Evolutionary conservation across 2,888 invertebrate species (phyloP).

Genomic region (Drosophila borborema): DNA sequence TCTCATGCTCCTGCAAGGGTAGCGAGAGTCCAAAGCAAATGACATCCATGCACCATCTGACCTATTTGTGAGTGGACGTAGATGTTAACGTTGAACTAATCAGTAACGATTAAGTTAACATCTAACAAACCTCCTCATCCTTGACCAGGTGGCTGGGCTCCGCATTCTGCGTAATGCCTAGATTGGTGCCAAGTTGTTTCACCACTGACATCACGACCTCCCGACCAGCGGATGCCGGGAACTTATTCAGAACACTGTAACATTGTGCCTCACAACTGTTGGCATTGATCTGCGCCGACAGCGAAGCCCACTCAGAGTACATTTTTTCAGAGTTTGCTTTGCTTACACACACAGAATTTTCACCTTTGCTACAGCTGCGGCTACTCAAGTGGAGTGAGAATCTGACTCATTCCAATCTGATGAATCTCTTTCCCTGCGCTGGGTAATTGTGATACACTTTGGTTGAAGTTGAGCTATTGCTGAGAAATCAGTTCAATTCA

Average conservation of each 20-base stretch:
- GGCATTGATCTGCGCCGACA: conserved; percentile 85
- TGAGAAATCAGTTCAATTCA: too few species aligned
- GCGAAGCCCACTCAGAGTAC: conserved; percentile 87
- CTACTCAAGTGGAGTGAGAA: background rate
- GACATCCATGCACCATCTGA: conserved; percentile 94
- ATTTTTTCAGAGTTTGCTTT: conserved; percentile 69
- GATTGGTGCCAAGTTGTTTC: conserved; percentile 87
- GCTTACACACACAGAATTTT: conserved; percentile 22
- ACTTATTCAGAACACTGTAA: conserved; percentile 87
- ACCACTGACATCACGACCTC: conserved; percentile 87
- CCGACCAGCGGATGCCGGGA: conserved; percentile 87
- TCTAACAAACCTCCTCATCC: conserved; percentile 90
- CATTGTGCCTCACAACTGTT: conserved; percentile 86
- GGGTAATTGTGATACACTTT: background rate
- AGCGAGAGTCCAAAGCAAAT: conserved; percentile 96
- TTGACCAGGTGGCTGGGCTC: conserved; percentile 93
- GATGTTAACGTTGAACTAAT: background rate
- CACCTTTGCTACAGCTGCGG: conserved; percentile 19
- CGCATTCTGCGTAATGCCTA: conserved; percentile 91
- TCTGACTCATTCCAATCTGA: background rate
- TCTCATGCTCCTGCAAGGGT: conserved; percentile 96
- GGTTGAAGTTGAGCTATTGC: background rate
- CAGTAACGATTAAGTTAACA: background rate
- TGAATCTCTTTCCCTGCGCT: background rate
- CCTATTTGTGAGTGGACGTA: conserved; percentile 86